phyloP scores from a whole-genome alignment of 2,888 invertebrate species.

The Leptinotarsa peninsularis region DNA sequence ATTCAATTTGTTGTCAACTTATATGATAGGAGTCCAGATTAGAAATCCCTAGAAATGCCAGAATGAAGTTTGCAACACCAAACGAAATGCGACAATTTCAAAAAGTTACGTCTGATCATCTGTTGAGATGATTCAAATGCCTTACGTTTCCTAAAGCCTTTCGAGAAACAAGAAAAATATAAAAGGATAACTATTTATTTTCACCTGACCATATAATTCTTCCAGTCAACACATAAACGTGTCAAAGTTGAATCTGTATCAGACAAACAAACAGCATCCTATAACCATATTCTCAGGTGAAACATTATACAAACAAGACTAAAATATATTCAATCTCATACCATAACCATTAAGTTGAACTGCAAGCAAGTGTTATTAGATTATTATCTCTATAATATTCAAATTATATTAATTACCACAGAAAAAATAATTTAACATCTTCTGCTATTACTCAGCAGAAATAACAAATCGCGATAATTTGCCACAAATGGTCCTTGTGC shows the following conservation, averaged over 20 bases:
- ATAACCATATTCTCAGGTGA: conserved; percentile 2
- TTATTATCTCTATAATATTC: conserved; percentile 37
- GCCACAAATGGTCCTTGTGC: conserved; percentile 28
- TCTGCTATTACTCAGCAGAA: conserved; percentile 27
- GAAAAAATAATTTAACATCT: conserved; percentile 30
- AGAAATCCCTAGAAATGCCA: too few species aligned
- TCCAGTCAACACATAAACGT: too few species aligned
- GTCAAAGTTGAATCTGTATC: not conserved
- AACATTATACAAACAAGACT: conserved; percentile 13
- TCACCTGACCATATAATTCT: too few species aligned
- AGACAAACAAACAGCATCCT: not conserved
- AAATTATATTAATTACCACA: conserved; percentile 36
- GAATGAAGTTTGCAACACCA: too few species aligned
- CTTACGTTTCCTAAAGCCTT: too few species aligned
- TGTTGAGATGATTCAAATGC: too few species aligned
- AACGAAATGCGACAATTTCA: too few species aligned
- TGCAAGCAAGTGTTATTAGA: conserved; percentile 37
- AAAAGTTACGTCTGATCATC: too few species aligned
- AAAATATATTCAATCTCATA: conserved; percentile 30
- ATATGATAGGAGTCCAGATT: too few species aligned
- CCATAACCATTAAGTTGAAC: conserved; percentile 36
- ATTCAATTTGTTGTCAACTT: too few species aligned
- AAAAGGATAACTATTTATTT: too few species aligned
- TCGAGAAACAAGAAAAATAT: too few species aligned
- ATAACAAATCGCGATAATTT: conserved; percentile 29